phyloP scores from a whole-genome alignment of 2,113 vertebrate species.

The Caranx ignobilis region DNA sequence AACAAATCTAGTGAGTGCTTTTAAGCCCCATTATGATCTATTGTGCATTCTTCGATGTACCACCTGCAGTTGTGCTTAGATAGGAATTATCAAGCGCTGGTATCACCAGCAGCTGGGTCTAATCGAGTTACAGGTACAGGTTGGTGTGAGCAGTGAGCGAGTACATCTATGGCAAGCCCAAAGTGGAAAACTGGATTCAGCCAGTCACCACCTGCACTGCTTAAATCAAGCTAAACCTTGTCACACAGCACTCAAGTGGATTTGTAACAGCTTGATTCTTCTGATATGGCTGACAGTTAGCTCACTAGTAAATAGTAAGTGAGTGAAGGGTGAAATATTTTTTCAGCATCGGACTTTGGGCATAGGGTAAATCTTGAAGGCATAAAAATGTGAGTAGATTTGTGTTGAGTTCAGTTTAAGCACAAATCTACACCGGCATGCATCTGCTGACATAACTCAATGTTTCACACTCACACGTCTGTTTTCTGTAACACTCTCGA shows the following conservation, averaged over 20 bases:
- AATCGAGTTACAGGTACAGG: background rate
- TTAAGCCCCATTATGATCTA: background rate
- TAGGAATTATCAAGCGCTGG: background rate
- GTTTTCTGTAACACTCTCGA: slow-evolving; percentile 31
- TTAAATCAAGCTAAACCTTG: background rate
- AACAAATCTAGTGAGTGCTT: background rate
- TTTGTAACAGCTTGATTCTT: background rate
- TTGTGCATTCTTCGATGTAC: background rate
- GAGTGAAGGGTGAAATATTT: background rate
- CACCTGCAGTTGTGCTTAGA: background rate
- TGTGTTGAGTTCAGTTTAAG: slow-evolving; percentile 15
- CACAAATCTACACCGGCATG: background rate
- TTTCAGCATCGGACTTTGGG: background rate
- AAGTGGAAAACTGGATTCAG: background rate
- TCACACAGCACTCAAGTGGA: background rate
- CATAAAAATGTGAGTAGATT: background rate
- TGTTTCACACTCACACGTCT: slow-evolving; percentile 7
- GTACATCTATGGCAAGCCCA: background rate
- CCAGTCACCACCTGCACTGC: no score
- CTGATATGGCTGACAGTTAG: background rate
- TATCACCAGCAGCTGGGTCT: background rate
- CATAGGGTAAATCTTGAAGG: background rate
- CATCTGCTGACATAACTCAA: slow-evolving; percentile 5
- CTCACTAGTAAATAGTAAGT: background rate
- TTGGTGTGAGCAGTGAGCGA: background rate